These are phyloP conservation scores for Bombus superbus DNA, from an alignment of 1,140 invertebrate species.

Conservation along the genomic window DNA sequence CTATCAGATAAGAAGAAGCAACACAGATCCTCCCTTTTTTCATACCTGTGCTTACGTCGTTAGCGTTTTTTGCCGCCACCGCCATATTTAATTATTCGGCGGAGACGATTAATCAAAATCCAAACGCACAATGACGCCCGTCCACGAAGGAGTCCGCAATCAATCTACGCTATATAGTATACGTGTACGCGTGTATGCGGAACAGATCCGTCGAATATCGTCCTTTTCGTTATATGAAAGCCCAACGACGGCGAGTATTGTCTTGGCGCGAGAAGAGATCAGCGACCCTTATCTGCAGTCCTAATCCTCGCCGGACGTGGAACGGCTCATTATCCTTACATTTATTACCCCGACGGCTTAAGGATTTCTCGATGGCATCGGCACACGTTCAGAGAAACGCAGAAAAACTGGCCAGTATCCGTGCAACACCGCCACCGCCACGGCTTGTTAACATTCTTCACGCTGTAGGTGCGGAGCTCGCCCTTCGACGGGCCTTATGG, in stretches of 20 bases:
- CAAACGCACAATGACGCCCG: not conserved
- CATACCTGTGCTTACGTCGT: not conserved
- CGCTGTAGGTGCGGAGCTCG: conserved; percentile 67
- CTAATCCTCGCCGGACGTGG: conserved; percentile 58
- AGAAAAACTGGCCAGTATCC: conserved; percentile 61
- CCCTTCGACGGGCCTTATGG: conserved; percentile 46
- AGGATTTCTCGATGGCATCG: conserved; percentile 68
- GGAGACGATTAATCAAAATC: conserved; percentile 27
- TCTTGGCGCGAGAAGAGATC: conserved; percentile 45
- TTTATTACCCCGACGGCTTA: conserved; percentile 67
- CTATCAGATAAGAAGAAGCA: conserved; percentile 11
- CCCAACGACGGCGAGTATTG: conserved; percentile 24
- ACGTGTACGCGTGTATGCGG: not conserved
- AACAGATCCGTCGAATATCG: not conserved
- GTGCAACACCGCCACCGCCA: conserved; percentile 49
- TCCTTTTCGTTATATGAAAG: conserved; percentile 13
- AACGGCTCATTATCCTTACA: conserved; percentile 67
- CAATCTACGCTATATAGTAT: too few relatives aligned
- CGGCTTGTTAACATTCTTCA: conserved; percentile 76
- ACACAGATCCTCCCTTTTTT: not conserved
- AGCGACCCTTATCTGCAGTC: conserved; percentile 54
- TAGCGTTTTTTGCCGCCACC: not conserved
- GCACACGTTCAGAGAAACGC: conserved; percentile 54
- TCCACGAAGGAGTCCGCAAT: not conserved
- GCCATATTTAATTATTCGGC: conserved; percentile 29